These are phyloP conservation scores for Struthio camelus DNA, from an alignment of 2,113 vertebrate species.

Conservation along the genomic window DNA sequence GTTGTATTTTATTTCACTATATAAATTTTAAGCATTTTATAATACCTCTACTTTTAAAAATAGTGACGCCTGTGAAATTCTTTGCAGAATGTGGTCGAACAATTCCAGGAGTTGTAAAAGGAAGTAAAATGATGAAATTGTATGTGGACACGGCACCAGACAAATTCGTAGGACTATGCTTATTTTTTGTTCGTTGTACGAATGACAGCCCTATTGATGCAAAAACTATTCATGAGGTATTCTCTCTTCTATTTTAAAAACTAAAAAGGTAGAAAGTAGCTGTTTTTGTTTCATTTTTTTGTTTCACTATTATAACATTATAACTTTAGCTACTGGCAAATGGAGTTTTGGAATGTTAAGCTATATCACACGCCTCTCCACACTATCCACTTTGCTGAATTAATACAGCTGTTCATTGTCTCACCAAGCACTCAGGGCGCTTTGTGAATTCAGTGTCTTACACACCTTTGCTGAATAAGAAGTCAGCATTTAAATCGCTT, in stretches of 20 bases:
- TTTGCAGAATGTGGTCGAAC: constrained; percentile 82
- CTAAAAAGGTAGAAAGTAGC: not conserved
- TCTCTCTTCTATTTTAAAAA: not conserved
- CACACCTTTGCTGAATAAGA: not conserved
- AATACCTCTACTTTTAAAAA: not conserved
- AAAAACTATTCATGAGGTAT: constrained; percentile 83
- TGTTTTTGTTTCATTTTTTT: not conserved
- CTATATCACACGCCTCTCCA: not conserved
- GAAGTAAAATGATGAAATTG: constrained; percentile 74
- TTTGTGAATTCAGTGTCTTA: not conserved
- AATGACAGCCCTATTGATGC: constrained; percentile 71
- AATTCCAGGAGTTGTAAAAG: constrained; percentile 72
- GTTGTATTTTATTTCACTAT: not conserved
- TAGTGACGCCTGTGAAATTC: not conserved
- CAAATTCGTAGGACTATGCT: constrained; percentile 73
- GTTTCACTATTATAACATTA: not conserved
- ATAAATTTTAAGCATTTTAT: not conserved
- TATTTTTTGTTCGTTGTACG: constrained; percentile 78
- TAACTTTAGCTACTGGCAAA: not conserved
- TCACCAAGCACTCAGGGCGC: not conserved
- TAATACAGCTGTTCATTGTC: not conserved
- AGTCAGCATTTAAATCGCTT: not conserved
- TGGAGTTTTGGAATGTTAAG: not conserved
- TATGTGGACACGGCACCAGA: constrained; percentile 71
- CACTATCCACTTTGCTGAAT: not conserved